A percentile compares a stretch with the other conserved stretches of the same genome.
phyloP scores from a whole-genome alignment of 2,113 vertebrate genomes.

The Melanocharis versteri region DNA sequence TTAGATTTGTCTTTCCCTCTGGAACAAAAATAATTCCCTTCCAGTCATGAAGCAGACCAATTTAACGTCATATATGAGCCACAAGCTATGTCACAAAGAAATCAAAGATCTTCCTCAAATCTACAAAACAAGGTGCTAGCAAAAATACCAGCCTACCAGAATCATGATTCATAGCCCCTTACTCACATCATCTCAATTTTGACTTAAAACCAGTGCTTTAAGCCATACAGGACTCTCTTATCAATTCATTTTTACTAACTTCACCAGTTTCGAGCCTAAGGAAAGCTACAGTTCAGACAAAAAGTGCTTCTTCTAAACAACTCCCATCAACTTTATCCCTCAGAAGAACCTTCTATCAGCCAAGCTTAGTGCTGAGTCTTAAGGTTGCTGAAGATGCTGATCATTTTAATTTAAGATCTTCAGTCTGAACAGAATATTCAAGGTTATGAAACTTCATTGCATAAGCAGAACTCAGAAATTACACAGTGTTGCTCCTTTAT shows the following conservation, averaged over 20 bases:
- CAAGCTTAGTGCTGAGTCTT: background rate
- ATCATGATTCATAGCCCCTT: background rate
- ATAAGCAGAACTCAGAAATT: conserved; percentile 35
- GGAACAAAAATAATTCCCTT: background rate
- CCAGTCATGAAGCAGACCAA: background rate
- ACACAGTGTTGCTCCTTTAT: background rate
- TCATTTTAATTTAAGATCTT: conserved; percentile 46
- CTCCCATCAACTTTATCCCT: background rate
- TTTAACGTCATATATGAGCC: background rate
- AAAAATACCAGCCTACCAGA: background rate
- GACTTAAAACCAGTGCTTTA: background rate
- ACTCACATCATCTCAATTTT: background rate
- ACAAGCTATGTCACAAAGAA: background rate
- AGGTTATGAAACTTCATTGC: conserved; percentile 29
- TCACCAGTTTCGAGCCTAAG: background rate
- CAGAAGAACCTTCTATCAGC: background rate
- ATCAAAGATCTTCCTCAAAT: background rate
- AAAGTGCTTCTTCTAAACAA: background rate
- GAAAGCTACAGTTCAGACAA: background rate
- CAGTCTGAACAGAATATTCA: conserved; percentile 17
- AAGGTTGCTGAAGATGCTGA: background rate
- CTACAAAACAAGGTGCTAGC: background rate
- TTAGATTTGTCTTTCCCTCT: background rate
- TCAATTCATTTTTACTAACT: background rate
- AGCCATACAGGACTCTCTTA: background rate